Base-by-base conservation (phyloP, 1,140 invertebrate genomes). In the Listronotus bonariensis region DNA sequence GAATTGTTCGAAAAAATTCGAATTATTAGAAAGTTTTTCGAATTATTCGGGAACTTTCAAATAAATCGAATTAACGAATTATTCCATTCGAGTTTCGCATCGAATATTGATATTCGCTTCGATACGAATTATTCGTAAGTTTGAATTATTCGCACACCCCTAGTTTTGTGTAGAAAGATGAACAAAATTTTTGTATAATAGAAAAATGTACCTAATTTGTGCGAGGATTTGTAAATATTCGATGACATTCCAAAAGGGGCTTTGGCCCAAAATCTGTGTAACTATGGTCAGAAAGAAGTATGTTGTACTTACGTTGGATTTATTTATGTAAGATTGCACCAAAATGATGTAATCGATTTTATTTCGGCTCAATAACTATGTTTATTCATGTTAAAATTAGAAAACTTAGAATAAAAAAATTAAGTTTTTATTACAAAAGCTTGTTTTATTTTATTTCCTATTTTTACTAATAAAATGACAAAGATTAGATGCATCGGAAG, bases 381-480 rank as follows among this genome's bases (percentile, higher is more conserved):
- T 74, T 68, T 73, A 73, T 74, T 68, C 68, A 74, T 74, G 72
- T 74, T 74, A 68, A 69, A 65, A 74, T 68, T 74, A 74, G 69
- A 68, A 68, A 67, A 68, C 72, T 54, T 70, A 58, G 71, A 72
- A 72, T 70, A 69, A 74, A 66, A 68, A 73, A 65, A 70, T 73
- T 73, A 74, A 74, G 73, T 74, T 74, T 74, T 73, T 74, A 74
- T 73, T 74, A 72, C 62, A 52, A 60, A 26, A 20, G 34, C 34
- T n/a, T 69, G 32, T 56, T 69, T 69, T 57, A 48, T 68, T 60
- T 38, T 15, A 2, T 18, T 48, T 11, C 20, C 1, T 26, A 26
- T 5, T 26, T 5, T 26, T 26, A n/a, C n/a, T n/a, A n/a, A n/a
- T n/a, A n/a, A n/a, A n/a, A n/a, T n/a, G n/a, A n/a, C n/a, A n/a